phyloP scores from a whole-genome alignment of 2,113 vertebrate genomes.

The Scomber colias region DNA sequence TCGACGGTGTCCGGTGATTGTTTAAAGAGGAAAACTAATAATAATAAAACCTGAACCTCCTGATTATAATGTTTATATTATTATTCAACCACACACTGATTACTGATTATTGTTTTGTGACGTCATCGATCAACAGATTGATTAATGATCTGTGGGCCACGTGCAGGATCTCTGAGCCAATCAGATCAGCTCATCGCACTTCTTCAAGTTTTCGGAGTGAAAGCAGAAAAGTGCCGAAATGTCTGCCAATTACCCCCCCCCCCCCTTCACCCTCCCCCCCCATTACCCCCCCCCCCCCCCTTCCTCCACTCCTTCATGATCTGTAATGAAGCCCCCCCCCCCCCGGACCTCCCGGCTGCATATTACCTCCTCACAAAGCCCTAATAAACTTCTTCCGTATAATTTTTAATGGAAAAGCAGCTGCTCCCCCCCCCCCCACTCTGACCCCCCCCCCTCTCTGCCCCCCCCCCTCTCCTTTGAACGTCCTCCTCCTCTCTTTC shows the following conservation, averaged over 20 bases:
- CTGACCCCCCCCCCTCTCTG: not conserved
- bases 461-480: not conserved
- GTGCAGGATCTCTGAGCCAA: too few species aligned
- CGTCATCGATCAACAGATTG: too few species aligned
- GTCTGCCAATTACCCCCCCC: conserved; percentile 41
- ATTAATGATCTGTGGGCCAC: too few species aligned
- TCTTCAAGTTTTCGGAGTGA: too few species aligned
- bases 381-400: conserved; percentile 84
- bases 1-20: too few species aligned
- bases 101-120: too few species aligned
- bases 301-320: not conserved
- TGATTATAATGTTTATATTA: too few species aligned
- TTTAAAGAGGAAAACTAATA: too few species aligned
- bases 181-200: too few species aligned
- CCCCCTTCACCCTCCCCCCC: conserved; percentile 4
- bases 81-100: too few species aligned
- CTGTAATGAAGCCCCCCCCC: conserved; percentile 20
- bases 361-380: conserved; percentile 78
- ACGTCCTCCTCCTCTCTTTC: conserved; percentile 70
- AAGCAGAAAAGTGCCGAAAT: not conserved
- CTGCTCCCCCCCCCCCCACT: conserved; percentile 59
- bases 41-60: too few species aligned
- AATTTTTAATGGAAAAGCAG: conserved; percentile 85
- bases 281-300: conserved; percentile 12
- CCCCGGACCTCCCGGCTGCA: conserved; percentile 72